These are phyloP conservation scores for Oncorhynchus nerka DNA, from an alignment of 2,113 vertebrate species.

Conservation along the genomic window DNA sequence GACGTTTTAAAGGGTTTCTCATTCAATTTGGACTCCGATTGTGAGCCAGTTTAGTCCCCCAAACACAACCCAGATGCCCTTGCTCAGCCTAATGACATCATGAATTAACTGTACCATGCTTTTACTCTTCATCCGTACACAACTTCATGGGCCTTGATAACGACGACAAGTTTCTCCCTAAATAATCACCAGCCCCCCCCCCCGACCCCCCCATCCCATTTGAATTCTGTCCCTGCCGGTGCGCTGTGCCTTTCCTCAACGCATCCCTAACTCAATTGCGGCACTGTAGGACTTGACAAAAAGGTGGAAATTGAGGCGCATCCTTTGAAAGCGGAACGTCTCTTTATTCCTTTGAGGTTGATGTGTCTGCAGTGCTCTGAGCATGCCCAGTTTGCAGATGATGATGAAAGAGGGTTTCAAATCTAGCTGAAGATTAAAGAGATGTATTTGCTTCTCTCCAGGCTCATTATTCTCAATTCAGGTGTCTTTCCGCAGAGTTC, in stretches of 20 bases:
- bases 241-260: background rate
- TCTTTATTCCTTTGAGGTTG: conserved; percentile 50
- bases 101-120: background rate
- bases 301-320: background rate
- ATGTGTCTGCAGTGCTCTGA: conserved; percentile 30
- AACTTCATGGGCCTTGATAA: background rate
- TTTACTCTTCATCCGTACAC: background rate
- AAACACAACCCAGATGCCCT: background rate
- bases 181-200: background rate
- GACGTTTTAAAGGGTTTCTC: too few relatives aligned
- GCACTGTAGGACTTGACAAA: background rate
- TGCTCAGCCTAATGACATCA: background rate
- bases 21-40: too few relatives aligned
- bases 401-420: conserved; percentile 61
- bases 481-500: conserved; percentile 58
- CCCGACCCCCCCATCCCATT: background rate
- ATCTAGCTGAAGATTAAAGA: conserved; percentile 69
- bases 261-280: background rate
- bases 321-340: conserved; percentile 57
- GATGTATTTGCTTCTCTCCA: conserved; percentile 56
- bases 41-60: too few relatives aligned
- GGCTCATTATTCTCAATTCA: conserved; percentile 74
- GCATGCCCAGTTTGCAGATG: conserved; percentile 52
- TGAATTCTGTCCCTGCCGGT: background rate
- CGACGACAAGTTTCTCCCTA: background rate